Evolutionary conservation across 1,140 invertebrate genomes (phyloP), one percentile per base, ranked within the genome.

Genomic region (Lucilia cuprina): DNA sequence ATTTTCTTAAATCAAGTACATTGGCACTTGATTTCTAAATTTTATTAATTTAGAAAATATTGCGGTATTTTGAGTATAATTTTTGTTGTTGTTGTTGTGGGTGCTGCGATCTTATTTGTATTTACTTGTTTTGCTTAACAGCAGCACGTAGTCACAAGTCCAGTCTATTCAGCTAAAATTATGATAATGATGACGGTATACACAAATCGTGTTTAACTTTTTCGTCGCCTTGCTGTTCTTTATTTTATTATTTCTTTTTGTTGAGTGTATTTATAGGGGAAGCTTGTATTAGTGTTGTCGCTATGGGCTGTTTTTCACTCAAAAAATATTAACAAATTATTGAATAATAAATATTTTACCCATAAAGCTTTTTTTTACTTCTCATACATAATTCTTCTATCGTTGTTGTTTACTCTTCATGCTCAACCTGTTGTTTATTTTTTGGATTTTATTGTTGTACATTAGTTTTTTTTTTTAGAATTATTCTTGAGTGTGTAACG

Each of bases 291-390:
- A 55, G 17, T 55, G 50, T 17, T 55, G 77, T 25, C 41, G 75
- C 13, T 25, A 17, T 78, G 74, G 17, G 75, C 41, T 19, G 65
- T 7, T 70, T 70, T 41, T 80, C 75, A 78, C 75, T 78, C 75
- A 78, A 78, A 30, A 30, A 30, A 78, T 41, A 47, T 47, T 41
- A 80, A 80, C 41, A 25, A 80, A 80, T 80, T 80, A 80, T 21
- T 80, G 77, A 80, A 35, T 50, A 80, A 80, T 49, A 70, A 80
- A 80, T 49, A 70, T 49, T 80, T 80, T 14, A 80, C 47, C 77
- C 49, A 80, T 25, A 80, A 80, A 50, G 41, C 41, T 80, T 49
- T 80, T 49, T 30, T 30, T 30, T 30, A 30, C 25, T 30, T 25
- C 21, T 25, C 21, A 25, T 34, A 49, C 21, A 50, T 80, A 49